phyloP scores from a whole-genome alignment of 1,140 invertebrate species.

The Bathynomus jamesi region DNA sequence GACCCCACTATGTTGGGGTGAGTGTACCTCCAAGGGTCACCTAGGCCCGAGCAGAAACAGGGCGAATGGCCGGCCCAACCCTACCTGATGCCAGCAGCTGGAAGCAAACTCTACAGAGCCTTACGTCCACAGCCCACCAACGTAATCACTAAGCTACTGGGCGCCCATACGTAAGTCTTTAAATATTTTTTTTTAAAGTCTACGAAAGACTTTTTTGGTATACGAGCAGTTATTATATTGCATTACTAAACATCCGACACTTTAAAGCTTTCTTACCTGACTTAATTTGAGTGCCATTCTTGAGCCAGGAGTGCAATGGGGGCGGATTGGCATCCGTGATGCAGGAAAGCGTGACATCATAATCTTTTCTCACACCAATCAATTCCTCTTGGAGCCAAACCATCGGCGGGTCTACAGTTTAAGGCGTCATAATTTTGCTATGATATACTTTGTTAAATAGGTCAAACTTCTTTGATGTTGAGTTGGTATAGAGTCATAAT shows the following conservation, averaged over 20 bases:
- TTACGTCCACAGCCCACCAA: background rate
- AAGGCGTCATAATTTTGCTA: too few relatives aligned
- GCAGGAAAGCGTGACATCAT: conserved; percentile 31
- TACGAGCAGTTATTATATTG: too few relatives aligned
- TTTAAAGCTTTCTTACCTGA: too few relatives aligned
- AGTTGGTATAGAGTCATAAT: too few relatives aligned
- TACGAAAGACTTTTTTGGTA: background rate
- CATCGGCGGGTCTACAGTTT: conserved; percentile 30
- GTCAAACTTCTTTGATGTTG: too few relatives aligned
- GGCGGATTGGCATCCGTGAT: conserved; percentile 34
- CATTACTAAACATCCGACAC: too few relatives aligned
- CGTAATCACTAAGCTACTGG: background rate
- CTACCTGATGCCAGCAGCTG: background rate
- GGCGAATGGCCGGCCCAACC: too few relatives aligned
- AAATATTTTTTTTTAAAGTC: background rate
- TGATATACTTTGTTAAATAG: too few relatives aligned
- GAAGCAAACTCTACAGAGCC: background rate
- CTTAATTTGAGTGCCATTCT: background rate
- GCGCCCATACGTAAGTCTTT: background rate
- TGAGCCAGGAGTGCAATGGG: conserved; percentile 3
- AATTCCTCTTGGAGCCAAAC: conserved; percentile 29
- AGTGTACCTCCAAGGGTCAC: too few relatives aligned
- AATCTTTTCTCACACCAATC: conserved; percentile 18
- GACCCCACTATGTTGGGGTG: too few relatives aligned
- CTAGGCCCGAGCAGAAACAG: too few relatives aligned